Conservation (phyloP, 1,140 invertebrate species). For the Acromyrmex charruanus region DNA sequence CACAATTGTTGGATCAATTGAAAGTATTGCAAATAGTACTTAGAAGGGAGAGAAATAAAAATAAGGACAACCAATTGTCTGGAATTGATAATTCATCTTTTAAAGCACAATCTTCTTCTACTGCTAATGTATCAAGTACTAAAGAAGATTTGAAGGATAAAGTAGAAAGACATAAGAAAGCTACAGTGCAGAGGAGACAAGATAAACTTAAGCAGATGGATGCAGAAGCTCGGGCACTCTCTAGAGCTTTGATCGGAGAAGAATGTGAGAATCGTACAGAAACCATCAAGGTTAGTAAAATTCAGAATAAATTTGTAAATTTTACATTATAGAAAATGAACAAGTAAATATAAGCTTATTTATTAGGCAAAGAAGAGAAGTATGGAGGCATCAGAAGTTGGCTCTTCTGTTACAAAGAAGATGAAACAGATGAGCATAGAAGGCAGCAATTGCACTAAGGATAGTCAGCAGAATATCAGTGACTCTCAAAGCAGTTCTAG, state of each 20-base stretch:
- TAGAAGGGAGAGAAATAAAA: constrained; percentile 76
- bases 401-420: constrained; percentile 46
- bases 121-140: neutral
- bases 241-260: neutral
- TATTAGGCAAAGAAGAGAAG: constrained; percentile 29
- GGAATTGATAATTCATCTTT: constrained; percentile 39
- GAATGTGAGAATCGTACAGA: neutral
- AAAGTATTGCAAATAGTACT: constrained; percentile 82
- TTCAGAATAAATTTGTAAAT: neutral
- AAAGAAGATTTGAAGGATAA: constrained; percentile 74
- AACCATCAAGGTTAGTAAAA: neutral
- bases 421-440: constrained; percentile 36
- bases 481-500: constrained; percentile 7
- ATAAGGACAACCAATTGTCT: constrained; percentile 3
- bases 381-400: neutral
- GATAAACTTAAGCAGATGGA: constrained; percentile 76
- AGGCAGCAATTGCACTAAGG: neutral
- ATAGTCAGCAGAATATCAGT: neutral
- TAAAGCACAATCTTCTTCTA: neutral
- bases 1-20: constrained; percentile 79
- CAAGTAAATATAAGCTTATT: neutral
- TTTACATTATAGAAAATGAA: constrained; percentile 22
- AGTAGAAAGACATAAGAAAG: constrained; percentile 76
- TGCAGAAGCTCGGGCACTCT: constrained; percentile 54
- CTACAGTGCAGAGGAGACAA: constrained; percentile 63